Evolutionary conservation across 2,113 vertebrate species (phyloP), one percentile per base, ranked within the genome.

Genomic region (Rhadina sibilatrix): DNA sequence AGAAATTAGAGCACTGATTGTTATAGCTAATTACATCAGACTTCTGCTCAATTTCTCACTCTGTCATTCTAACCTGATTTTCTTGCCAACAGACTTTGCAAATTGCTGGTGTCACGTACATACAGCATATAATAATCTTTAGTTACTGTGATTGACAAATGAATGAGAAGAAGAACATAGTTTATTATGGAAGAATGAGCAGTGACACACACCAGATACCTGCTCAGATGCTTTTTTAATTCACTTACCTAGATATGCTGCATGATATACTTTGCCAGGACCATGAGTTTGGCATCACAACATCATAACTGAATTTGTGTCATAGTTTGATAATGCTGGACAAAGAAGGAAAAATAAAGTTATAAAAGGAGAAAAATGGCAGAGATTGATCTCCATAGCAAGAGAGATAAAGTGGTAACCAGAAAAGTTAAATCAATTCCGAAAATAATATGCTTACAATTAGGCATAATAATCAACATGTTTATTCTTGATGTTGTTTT

Each of bases 1-100:
- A 99, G 98, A 98, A 98, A 98, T 98, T 98, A 98, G 97, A 97
- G 97, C 97, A 98, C 98, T 98, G 99, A 99, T 99, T 99, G 98
- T 98, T 98, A 97, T 94, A 97, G 98, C 98, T 99, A 99, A 99
- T 99, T 99, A 98, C 98, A 99, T 99, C 98, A 99, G 97, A 98
- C 97, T 98, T 98, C 98, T 98, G 98, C 97, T 98, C 98, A 98
- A 98, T 98, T 98, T 98, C 98, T 98, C 98, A 97, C 98, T 98
- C 98, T 98, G 98, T 99, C 98, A 98, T 98, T 97, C 92, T 98
- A 98, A 98, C 98, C 96, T 96, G 98, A 99, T 99, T 98, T 98
- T 97, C 98, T 97, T 98, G 96, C 98, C 98, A 98, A 98, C 98
- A 98, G 98, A 97, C 98, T 98, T 98, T 97, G 97, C 96, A 98